These are phyloP conservation scores for Dromius quadrimaculatus DNA, from an alignment of 2,888 invertebrate genomes.

Conservation along the genomic window DNA sequence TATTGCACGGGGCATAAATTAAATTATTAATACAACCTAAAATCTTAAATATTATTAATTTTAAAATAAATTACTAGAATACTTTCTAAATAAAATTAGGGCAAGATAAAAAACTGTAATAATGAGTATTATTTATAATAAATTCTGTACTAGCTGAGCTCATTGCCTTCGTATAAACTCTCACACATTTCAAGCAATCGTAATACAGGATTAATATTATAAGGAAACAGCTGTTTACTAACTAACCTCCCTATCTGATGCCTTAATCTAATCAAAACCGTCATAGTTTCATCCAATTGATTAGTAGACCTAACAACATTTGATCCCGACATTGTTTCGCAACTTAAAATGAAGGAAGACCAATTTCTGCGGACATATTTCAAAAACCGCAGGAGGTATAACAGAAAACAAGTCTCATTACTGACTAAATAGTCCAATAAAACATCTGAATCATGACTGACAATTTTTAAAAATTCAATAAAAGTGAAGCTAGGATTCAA, in stretches of 20 bases:
- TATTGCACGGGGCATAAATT: slow-evolving; percentile 12
- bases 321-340: slow-evolving; percentile 72
- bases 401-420: slow-evolving; percentile 90
- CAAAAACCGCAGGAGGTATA: slow-evolving; percentile 85
- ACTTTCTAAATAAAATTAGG: slow-evolving; percentile 24
- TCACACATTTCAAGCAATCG: slow-evolving; percentile 87
- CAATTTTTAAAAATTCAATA: slow-evolving; percentile 85
- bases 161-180: slow-evolving; percentile 86
- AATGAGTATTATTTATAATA: slow-evolving; percentile 33
- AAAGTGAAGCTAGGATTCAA: slow-evolving; percentile 89
- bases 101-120: slow-evolving; percentile 20
- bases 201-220: slow-evolving; percentile 90
- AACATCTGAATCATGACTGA: slow-evolving; percentile 84
- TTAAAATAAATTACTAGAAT: slow-evolving; percentile 36
- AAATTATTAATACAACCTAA: slow-evolving; percentile 9
- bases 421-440: slow-evolving; percentile 87
- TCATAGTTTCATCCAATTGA: slow-evolving; percentile 85
- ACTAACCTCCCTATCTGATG: slow-evolving; percentile 86
- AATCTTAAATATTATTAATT: slow-evolving; percentile 28
- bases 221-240: slow-evolving; percentile 86
- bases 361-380: slow-evolving; percentile 88
- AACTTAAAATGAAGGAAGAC: slow-evolving; percentile 84
- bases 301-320: slow-evolving; percentile 65
- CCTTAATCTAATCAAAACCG: slow-evolving; percentile 82
- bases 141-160: slow-evolving; percentile 75